Evolutionary conservation across 2,113 vertebrate genomes (phyloP), one percentile per base, ranked within the genome.

Genomic region (Raja brachyura): DNA sequence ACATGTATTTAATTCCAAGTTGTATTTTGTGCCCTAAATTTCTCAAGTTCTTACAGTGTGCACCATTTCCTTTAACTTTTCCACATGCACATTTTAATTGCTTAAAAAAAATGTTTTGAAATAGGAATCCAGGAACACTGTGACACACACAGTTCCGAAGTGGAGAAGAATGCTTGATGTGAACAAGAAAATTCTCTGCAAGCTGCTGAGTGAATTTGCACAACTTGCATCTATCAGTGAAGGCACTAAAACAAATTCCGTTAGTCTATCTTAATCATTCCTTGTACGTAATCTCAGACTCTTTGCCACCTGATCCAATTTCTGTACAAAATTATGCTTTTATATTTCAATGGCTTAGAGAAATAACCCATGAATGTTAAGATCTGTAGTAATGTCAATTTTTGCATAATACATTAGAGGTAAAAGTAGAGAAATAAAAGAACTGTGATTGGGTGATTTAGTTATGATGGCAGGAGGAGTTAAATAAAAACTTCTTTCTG

Each of bases 61-160:
- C 79, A 54, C 13, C 8, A 77, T 39, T 79, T 79, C 48, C 14
- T 48, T 48, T 48, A 48, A 48, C 39, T 48, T 48, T 48, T 48
- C 1, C 39, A 48, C 39, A 48, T 48, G 39, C 39, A 48, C 39
- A 22, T 78, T 31, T 10, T 85, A 85, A 85, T 59, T 59, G 66
- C 68, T 92, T 25, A 90, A 90, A 92, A 22, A 56, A 74, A 56
- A 14, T 14, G 59, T 93, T 5, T 85, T 93, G 93, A 61, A 0
- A 59, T 95, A 97, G 96, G 94, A 93, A 78, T 97, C 93, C 94
- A 94, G 94, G 94, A 96, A 74, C 96, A 95, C 93, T 97, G 96
- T 85, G 94, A 94, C 83, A 94, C 94, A 88, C 48, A 93, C 1
- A 78, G 22, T 39, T 54, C 90, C 54, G 33, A 74, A 13, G 39